Base-by-base conservation (phyloP, 2,113 vertebrate species). In the Myrmecobius fasciatus region DNA sequence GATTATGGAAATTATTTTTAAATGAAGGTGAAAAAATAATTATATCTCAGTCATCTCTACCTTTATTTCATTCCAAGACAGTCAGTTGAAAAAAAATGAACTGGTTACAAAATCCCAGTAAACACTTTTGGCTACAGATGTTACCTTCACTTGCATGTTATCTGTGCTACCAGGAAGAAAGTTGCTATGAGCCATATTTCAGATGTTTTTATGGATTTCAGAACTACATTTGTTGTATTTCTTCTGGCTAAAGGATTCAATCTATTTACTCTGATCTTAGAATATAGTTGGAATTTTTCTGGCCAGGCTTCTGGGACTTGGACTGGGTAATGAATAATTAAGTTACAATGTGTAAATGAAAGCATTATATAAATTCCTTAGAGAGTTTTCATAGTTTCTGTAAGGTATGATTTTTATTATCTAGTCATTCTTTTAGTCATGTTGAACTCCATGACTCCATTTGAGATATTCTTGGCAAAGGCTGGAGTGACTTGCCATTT, bases 281-380 rank as follows among this genome's bases (percentile, higher is more conserved):
- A 90, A 92, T 92, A 56, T 51, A 83, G 89, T 95, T 67, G 25
- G 90, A 83, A 46, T 56, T 94, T 96, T 94, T 94, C 92, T 92
- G 60, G 52, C 28, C 31, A 52, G 96, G 89, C 89, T 75, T 92
- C 90, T 93, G 89, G 94, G 93, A 94, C 53, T 36, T 36, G 7
- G 91, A 91, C 52, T 94, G 93, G 92, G 5, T 24, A 92, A 93
- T 96, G 94, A 97, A 97, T 97, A 95, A 97, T 94, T 91, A 93
- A 94, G 94, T n/a, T 94, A 47, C 88, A 93, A 20, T 75, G 95
- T 92, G 94, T 93, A 94, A 0, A 49, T 47, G 56, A 94, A 96
- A 75, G 92, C 91, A 53, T 90, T 24, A 3, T 94, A 51, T 90
- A 92, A 90, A 91, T 92, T 94, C 53, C 83, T 95, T 36, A 54